Percentiles rank a stretch among this genome's conserved stretches.
Evolutionary conservation across 2,888 invertebrate species (phyloP).

Genomic region (Pristionchus japonicus): DNA sequence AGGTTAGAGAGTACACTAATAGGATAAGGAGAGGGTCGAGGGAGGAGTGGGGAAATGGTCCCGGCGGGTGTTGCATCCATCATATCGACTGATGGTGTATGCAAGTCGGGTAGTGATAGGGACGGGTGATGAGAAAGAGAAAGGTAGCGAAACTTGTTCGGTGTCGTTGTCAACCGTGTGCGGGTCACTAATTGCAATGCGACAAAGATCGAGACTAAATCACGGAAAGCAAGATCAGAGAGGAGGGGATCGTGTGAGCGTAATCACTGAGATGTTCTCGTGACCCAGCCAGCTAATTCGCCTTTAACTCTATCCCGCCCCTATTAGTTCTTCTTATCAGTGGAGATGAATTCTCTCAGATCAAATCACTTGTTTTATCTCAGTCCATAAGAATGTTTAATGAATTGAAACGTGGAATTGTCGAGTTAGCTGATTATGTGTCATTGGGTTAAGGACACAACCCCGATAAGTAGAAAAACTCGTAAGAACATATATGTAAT

Average conservation of each 20-base stretch:
- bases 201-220: conserved; percentile 1
- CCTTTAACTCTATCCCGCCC: neutral
- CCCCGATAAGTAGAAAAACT: neutral
- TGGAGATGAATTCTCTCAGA: neutral
- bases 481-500: neutral
- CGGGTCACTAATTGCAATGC: neutral
- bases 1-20: conserved; percentile 17
- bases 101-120: conserved; percentile 17
- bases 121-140: conserved; percentile 28
- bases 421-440: neutral
- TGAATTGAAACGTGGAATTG: neutral
- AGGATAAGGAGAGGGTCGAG: conserved; percentile 11
- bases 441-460: conserved; percentile 5
- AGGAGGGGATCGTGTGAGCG: neutral
- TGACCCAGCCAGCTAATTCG: neutral
- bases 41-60: conserved; percentile 1
- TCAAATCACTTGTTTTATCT: neutral
- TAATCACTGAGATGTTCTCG: neutral
- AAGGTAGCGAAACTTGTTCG: conserved; percentile 37
- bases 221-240: neutral
- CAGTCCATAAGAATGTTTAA: neutral
- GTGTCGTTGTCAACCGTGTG: conserved; percentile 23
- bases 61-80: conserved; percentile 26
- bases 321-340: neutral
- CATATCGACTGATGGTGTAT: conserved; percentile 31